Evolutionary conservation across 2,113 vertebrate genomes (phyloP), one percentile per base, ranked within the genome.

Genomic region (Monopterus albus): DNA sequence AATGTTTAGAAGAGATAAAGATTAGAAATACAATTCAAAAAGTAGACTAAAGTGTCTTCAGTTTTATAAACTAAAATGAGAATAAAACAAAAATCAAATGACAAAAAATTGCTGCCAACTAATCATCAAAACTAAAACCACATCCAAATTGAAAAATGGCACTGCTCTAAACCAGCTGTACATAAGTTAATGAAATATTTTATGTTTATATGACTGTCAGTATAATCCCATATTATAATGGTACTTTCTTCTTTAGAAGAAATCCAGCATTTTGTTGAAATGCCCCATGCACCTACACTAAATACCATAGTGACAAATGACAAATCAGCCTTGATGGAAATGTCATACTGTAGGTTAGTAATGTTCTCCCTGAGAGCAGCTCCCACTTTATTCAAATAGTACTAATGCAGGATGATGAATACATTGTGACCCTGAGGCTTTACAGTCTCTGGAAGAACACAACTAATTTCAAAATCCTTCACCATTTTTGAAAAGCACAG

Each of bases 291-390:
- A 23, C 23, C 7, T 43, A 52, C 26, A 55, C 23, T 42, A 33
- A 65, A 60, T 6, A 25, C 47, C 18, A 33, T 12, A 13, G 52
- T 62, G 17, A 70, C n/a, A n/a, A n/a, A n/a, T 65, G 58, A 84
- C 60, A 82, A 77, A 82, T 75, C 53, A 64, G 45, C 46, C 60
- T 56, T 81, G 73, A 62, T 60, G 56, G 40, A 72, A 66, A 40
- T 66, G 49, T 70, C 71, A 52, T 28, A n/a, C n/a, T n/a, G n/a
- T n/a, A 59, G 70, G 70, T 80, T 77, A 70, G 75, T 75, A 64
- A 64, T 71, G 63, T 55, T 50, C 72, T 65, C 66, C 15, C 36
- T 53, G 29, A 42, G 33, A 40, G 52, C 33, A 59, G 45, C 26
- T 55, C 57, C 17, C 23, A 1, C 59, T 75, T 72, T 49, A 70